Base-by-base conservation (phyloP, 2,113 vertebrate species). In the Dicaeum eximium region DNA sequence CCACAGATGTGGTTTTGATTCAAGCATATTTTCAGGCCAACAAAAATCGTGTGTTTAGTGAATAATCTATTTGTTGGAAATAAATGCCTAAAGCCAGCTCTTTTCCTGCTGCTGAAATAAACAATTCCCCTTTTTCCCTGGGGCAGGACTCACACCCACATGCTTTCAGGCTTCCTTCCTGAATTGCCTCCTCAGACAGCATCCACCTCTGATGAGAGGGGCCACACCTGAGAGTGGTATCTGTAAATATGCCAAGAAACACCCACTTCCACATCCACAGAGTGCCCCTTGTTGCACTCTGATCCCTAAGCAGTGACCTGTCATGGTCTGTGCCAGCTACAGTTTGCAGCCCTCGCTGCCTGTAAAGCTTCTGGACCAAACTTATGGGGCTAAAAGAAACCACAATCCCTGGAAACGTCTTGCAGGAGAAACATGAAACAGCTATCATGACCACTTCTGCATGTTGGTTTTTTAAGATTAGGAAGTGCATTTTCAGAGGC, bases 221-320 rank as follows among this genome's bases (percentile, higher is more conserved):
- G 87, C 93, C 95, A 94, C 95, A 96, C 94, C 95, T 93, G 87
- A 96, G 75, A 92, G 81, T 62, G 94, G 87, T 93, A 95, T 96
- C 94, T 91, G 84, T 53, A 56, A 86, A 93, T 37, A 67, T 0
- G 5, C 60, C 75, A 73, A 80, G 60, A 42, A 95, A 94, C 92
- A 83, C 81, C 74, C 92, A 94, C 81, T 58, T 89, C 50, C 53
- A 44, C 35, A 83, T 88, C 61, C 79, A 92, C 87, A 88, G 71
- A 67, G 54, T 47, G 22, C 56, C 47, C 86, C 74, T 94, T 95
- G 82, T 88, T 94, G 64, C 50, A 22, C 58, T 42, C 67, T 47
- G 60, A 42, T 88, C 85, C 58, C n/a, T 20, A 40, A n/a, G 15
- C 57, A 11, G n/a, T 60, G 92, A 80, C 79, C 93, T 66, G 51